Conservation (phyloP, 2,888 invertebrate genomes). For the Lymantria dispar region DNA sequence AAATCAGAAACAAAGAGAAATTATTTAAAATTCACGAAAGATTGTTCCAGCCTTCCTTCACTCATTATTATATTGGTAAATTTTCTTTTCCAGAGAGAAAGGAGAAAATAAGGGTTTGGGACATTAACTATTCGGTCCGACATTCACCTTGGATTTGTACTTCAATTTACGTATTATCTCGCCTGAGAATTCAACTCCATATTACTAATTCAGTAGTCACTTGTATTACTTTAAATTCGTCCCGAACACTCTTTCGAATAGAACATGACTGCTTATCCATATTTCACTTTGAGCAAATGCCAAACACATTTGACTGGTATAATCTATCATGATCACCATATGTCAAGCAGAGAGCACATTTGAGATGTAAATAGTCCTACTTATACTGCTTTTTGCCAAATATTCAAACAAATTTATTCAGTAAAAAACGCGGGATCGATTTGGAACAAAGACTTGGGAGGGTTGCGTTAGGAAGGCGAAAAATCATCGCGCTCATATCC, state of each 20-base stretch:
- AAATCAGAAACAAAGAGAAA: no score
- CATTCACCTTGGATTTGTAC: neutral
- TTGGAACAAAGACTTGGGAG: slow-evolving; percentile 29
- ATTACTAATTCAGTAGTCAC: neutral
- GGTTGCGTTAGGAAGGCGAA: slow-evolving; percentile 18
- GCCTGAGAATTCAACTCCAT: no score
- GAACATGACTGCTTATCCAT: slow-evolving; percentile 14
- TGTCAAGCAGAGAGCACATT: slow-evolving; percentile 41
- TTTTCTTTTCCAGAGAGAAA: no score
- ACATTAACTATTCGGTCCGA: neutral
- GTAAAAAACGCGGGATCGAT: slow-evolving; percentile 48
- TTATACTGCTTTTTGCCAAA: slow-evolving; percentile 71
- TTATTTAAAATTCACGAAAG: no score
- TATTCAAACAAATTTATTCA: slow-evolving; percentile 72
- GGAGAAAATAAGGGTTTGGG: no score
- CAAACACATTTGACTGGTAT: slow-evolving; percentile 25
- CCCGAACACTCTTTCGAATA: slow-evolving; percentile 1
- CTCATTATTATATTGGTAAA: no score
- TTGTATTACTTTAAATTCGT: neutral
- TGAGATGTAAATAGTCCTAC: slow-evolving; percentile 67
- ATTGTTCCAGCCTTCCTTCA: no score
- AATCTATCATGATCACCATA: slow-evolving; percentile 53
- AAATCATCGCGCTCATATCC: slow-evolving; percentile 23
- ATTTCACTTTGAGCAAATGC: slow-evolving; percentile 34
- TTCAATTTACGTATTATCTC: no score